Evolutionary conservation across 2,888 invertebrate genomes (phyloP), one percentile per base, ranked within the genome.

Genomic region (Labia minor): DNA sequence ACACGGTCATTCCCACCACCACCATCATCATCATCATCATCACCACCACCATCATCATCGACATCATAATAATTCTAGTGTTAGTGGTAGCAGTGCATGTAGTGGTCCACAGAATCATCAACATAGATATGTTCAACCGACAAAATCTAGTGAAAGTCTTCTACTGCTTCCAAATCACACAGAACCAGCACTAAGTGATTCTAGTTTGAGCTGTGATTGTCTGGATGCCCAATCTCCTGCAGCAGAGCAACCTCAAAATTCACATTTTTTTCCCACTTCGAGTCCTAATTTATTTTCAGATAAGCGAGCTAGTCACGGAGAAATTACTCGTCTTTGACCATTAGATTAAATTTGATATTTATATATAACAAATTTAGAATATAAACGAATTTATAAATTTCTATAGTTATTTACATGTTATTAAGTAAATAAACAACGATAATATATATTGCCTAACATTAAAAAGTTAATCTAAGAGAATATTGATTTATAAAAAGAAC

Each of bases 111-210:
- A 33, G 10, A 68, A 68, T 33, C 65, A 64, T 18, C 68, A 74
- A 78, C 79, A 77, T 19, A 78, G 79, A 64, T 82, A 85, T 76
- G 78, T 85, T 76, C 78, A 86, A 75, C 77, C 89, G 0, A 90
- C 88, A 1, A 91, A 92, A 75, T 91, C 91, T 0, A 90, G 90
- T 0, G 91, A 92, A 76, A 90, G 88, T 74, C 80, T 92, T 19
- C 80, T 88, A 19, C 82, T 88, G 62, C 83, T 86, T 18, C 82
- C 86, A 1, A 85, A 86, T 71, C 86, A 86, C 74, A 64, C 68
- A 62, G 72, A 72, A 65, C 83, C 83, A 66, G 83, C 83, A 70
- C 77, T 82, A 70, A 82, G 82, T 64, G 88, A 89, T 73, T 85
- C 85, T 1, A 85, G 86, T 73, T 75, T 86, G 4, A 86, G 86